These are phyloP conservation scores for Eutolmus rufibarbis DNA, from an alignment of 2,888 invertebrate species.

Conservation along the genomic window DNA sequence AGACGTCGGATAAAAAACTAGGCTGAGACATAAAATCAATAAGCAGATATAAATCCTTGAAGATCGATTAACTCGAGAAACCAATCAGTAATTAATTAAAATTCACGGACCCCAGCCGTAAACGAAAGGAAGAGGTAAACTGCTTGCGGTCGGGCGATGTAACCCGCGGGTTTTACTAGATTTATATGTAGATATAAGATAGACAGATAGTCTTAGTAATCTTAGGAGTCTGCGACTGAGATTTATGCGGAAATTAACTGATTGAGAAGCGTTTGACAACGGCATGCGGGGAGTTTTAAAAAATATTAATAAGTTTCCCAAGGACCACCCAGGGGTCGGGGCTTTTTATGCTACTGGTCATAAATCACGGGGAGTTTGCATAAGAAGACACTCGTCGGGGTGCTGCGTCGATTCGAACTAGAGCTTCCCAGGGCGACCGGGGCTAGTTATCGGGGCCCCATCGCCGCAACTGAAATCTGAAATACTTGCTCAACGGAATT, in stretches of 20 bases:
- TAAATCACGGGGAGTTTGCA: constrained; percentile 18
- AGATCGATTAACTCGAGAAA: background rate
- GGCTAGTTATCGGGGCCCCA: background rate
- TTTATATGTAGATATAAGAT: background rate
- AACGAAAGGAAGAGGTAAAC: background rate
- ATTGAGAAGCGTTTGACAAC: constrained; percentile 9
- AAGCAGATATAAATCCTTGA: background rate
- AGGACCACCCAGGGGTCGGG: constrained; percentile 13
- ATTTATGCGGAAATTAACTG: constrained; percentile 16
- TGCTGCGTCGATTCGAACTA: background rate
- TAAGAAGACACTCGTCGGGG: background rate
- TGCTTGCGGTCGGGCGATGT: background rate
- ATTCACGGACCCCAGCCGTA: background rate
- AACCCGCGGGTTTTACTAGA: background rate
- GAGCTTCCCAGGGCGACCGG: background rate
- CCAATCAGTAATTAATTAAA: constrained; percentile 9
- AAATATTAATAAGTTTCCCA: constrained; percentile 12
- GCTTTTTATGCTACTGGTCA: constrained; percentile 24
- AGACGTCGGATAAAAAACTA: background rate
- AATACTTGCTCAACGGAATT: constrained; percentile 12
- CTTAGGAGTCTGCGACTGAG: background rate
- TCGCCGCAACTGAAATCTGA: background rate
- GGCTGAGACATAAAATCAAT: background rate
- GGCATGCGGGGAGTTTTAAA: constrained; percentile 7
- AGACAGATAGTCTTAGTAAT: background rate